Percentiles rank a stretch among this genome's conserved stretches.
phyloP scores from a whole-genome alignment of 1,140 invertebrate genomes.

The Hyphantria cunea region DNA sequence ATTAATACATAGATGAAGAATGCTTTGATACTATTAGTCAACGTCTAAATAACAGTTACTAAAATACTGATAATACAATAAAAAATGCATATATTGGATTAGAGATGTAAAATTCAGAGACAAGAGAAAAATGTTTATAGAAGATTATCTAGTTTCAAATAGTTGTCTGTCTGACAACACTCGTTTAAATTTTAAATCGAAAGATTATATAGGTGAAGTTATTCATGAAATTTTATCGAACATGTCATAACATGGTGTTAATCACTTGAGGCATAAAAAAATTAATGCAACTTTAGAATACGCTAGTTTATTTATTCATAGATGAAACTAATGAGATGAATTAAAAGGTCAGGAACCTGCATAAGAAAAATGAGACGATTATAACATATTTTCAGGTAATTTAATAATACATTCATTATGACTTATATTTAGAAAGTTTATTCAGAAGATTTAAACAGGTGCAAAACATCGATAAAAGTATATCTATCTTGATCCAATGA shows the following conservation, averaged over 20 bases:
- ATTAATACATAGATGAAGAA: slow-evolving; percentile 3
- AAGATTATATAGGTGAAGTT: slow-evolving; percentile 19
- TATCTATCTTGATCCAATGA: neutral
- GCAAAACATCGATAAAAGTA: too few species aligned
- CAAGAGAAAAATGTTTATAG: slow-evolving; percentile 24
- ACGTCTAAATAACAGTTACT: slow-evolving; percentile 3
- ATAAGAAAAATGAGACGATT: too few species aligned
- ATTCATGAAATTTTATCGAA: slow-evolving; percentile 27
- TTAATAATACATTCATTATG: too few species aligned
- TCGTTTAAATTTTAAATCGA: slow-evolving; percentile 22
- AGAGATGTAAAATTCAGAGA: slow-evolving; percentile 27
- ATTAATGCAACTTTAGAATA: too few species aligned
- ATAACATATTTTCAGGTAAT: too few species aligned
- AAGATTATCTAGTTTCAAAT: slow-evolving; percentile 3
- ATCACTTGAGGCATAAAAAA: slow-evolving; percentile 22
- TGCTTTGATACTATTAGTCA: too few species aligned
- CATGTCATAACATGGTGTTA: slow-evolving; percentile 24
- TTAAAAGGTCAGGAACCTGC: too few species aligned
- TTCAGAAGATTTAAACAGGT: too few species aligned
- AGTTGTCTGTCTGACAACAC: slow-evolving; percentile 22
- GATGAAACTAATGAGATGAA: too few species aligned
- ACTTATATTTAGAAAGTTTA: too few species aligned
- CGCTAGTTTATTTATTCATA: too few species aligned
- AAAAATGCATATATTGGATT: slow-evolving; percentile 14
- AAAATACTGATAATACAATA: slow-evolving; percentile 11